Evolutionary conservation across 2,113 vertebrate genomes (phyloP), one percentile per base, ranked within the genome.

Genomic region (Grammomys dolichurus): DNA sequence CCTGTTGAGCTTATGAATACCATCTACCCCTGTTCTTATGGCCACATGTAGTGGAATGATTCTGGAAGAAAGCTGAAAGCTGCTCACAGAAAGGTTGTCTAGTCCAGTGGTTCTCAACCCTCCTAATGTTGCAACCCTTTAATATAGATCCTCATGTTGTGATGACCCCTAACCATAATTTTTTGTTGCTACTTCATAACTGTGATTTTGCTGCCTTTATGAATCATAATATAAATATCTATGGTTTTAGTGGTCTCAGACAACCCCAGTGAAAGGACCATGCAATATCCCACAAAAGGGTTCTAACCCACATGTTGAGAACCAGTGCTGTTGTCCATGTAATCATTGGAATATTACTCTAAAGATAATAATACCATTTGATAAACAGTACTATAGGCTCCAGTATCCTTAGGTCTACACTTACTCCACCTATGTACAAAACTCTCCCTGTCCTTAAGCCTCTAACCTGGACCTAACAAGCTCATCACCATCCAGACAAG

Each of bases 1-100:
- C 16, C 91, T 78, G 24, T 20, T 92, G 95, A 88, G 76, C 48
- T 86, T 19, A 65, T 89, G 76, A 85, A 95, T 93, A 93, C 36
- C 31, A 88, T 46, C 85, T n/a, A 93, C 63, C 26, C 36, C 31
- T 67, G 19, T 54, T 90, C 84, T 69, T 9, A 87, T 72, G 60
- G 48, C 7, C 16, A 46, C 40, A 92, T 56, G 36, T 93, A 77
- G 13, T 84, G 7, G n/a, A 78, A 60, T 84, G 7, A 9, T 69
- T 87, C 11, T 54, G 84, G 28, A 80, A 93, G 63, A 85, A 96
- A 75, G 63, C n/a, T 80, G 58, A 92, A 46, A 78, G 56, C 28
- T 43, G 56, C 77, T n/a, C 63, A 76, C 22, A 24, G n/a, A 80
- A n/a, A 93, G 2, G 70, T 40, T 24, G 36, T 51, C 40, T 67